These are phyloP conservation scores for Cantharis flavilabris DNA, from an alignment of 2,888 invertebrate genomes.

Conservation along the genomic window DNA sequence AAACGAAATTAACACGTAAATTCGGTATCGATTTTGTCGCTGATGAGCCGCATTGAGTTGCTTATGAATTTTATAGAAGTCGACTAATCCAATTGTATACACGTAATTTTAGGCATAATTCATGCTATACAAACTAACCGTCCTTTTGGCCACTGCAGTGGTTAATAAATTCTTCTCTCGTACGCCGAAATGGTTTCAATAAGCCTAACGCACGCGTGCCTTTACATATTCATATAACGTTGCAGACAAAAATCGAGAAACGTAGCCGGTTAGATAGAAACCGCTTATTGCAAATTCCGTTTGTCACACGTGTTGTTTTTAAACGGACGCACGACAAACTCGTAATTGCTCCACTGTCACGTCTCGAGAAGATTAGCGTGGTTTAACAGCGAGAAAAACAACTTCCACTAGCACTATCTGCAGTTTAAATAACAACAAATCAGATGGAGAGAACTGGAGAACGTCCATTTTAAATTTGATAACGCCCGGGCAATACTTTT, in stretches of 20 bases:
- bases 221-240: slow-evolving; percentile 39
- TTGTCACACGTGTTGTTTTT: slow-evolving; percentile 50
- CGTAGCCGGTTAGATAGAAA: slow-evolving; percentile 29
- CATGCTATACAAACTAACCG: slow-evolving; percentile 34
- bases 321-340: slow-evolving; percentile 45
- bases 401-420: slow-evolving; percentile 24
- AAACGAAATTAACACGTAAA: neutral
- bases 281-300: slow-evolving; percentile 51
- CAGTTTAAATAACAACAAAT: slow-evolving; percentile 27
- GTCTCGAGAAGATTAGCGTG: slow-evolving; percentile 43
- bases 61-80: neutral
- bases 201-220: slow-evolving; percentile 31
- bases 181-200: slow-evolving; percentile 35
- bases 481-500: slow-evolving; percentile 29
- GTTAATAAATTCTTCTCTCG: slow-evolving; percentile 35
- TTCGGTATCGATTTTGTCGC: neutral
- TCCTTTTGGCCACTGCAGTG: slow-evolving; percentile 22
- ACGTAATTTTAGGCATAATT: slow-evolving; percentile 39
- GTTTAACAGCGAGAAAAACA: slow-evolving; percentile 29
- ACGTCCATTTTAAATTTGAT: slow-evolving; percentile 38
- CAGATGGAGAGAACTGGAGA: slow-evolving; percentile 12
- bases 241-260: slow-evolving; percentile 35
- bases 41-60: neutral
- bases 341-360: slow-evolving; percentile 51
- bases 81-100: slow-evolving; percentile 36